These are phyloP conservation scores for Reticulitermes lucifugus DNA, from an alignment of 2,888 invertebrate species.

Conservation along the genomic window DNA sequence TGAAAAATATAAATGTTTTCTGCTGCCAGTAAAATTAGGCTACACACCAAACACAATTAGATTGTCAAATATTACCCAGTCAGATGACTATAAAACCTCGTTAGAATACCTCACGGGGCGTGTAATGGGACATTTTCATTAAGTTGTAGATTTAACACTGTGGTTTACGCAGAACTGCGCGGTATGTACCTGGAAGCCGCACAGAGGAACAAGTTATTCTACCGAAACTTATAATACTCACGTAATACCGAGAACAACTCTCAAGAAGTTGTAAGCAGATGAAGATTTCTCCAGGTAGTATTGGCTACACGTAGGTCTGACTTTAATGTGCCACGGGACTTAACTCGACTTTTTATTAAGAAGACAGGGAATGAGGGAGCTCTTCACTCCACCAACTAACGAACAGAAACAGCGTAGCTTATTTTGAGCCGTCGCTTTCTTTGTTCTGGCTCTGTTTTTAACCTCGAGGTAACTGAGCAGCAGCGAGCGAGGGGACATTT, in stretches of 20 bases:
- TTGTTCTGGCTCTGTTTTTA: slow-evolving; percentile 35
- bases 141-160: too few species aligned
- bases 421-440: slow-evolving; percentile 41
- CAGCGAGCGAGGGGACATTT: slow-evolving; percentile 49
- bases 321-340: slow-evolving; percentile 36
- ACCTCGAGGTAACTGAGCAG: slow-evolving; percentile 40
- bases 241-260: slow-evolving; percentile 11
- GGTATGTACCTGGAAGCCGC: too few species aligned
- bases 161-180: too few species aligned
- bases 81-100: too few species aligned
- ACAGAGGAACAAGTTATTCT: not conserved
- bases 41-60: too few species aligned
- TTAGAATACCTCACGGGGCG: too few species aligned
- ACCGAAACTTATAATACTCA: slow-evolving; percentile 13
- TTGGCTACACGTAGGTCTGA: slow-evolving; percentile 16
- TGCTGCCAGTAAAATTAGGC: too few species aligned
- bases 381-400: slow-evolving; percentile 31
- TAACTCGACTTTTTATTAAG: slow-evolving; percentile 31
- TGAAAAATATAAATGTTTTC: too few species aligned
- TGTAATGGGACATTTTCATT: too few species aligned
- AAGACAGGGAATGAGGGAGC: not conserved
- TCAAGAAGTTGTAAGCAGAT: slow-evolving; percentile 21
- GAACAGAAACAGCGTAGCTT: slow-evolving; percentile 41
- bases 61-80: too few species aligned
- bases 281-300: slow-evolving; percentile 22